A percentile compares a stretch with the other conserved stretches of the same genome.
phyloP scores from a whole-genome alignment of 2,797 vertebrate species.

The Enteromius anoplus region DNA sequence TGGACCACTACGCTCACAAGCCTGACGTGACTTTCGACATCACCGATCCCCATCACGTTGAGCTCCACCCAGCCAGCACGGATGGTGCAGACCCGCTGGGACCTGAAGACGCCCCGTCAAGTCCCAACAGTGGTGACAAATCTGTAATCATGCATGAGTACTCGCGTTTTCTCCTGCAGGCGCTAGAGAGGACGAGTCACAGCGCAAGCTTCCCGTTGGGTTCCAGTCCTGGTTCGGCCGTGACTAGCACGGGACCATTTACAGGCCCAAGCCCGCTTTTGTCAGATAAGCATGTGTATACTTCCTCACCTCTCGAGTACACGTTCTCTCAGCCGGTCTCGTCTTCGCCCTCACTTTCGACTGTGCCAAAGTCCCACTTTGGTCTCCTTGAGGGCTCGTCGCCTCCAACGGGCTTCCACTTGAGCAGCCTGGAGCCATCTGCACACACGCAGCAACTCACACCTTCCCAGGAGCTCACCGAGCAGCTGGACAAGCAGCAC shows the following conservation, averaged over 20 bases:
- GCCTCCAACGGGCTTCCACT: conserved; percentile 88
- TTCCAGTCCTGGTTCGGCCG: conserved; percentile 66
- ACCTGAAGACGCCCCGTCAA: conserved; percentile 79
- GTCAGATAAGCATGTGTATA: conserved; percentile 94
- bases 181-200: conserved; percentile 96
- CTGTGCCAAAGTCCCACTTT: conserved; percentile 97
- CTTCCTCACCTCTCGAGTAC: conserved; percentile 91
- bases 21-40: conserved; percentile 72
- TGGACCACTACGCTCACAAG: conserved; percentile 95
- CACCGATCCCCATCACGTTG: conserved; percentile 82
- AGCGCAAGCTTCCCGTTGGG: conserved; percentile 87
- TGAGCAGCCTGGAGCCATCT: conserved; percentile 88
- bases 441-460: conserved; percentile 92
- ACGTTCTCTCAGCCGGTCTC: conserved; percentile 89
- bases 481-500: conserved; percentile 94
- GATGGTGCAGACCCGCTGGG: conserved; percentile 78
- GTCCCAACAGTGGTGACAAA: conserved; percentile 87
- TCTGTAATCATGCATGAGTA: conserved; percentile 93
- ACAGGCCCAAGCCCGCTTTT: conserved; percentile 82
- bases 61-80: conserved; percentile 76
- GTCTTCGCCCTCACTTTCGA: conserved; percentile 84
- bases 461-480: conserved; percentile 97
- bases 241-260: conserved; percentile 73
- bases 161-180: conserved; percentile 98
- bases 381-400: conserved; percentile 90